Percentiles rank a stretch among this genome's conserved stretches.
These are phyloP conservation scores for Cephus runcator DNA, from an alignment of 2,888 invertebrate genomes.

Conservation along the genomic window DNA sequence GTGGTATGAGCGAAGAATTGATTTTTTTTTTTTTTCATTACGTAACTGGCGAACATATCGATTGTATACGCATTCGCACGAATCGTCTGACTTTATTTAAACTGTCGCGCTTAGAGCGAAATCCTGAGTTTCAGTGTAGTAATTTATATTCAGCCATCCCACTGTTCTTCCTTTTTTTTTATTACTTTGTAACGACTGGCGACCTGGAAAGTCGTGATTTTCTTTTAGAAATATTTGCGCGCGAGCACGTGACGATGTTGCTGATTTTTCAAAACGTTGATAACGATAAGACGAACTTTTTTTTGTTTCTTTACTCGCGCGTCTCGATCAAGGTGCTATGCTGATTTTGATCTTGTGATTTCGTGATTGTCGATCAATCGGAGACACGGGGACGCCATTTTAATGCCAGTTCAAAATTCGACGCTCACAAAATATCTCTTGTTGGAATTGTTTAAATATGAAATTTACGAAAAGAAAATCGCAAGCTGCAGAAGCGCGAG, in stretches of 20 bases:
- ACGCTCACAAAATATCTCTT: not conserved
- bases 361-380: not conserved
- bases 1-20: not conserved
- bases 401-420: not conserved
- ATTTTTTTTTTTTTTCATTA: not conserved
- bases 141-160: not conserved
- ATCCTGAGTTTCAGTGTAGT: not conserved
- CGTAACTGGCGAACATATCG: not conserved
- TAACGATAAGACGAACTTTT: not conserved
- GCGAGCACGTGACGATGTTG: too few relatives aligned
- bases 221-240: too few relatives aligned
- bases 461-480: not conserved
- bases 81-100: not conserved
- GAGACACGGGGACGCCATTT: not conserved
- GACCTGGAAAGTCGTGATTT: not conserved
- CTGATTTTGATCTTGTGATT: not conserved
- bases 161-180: not conserved
- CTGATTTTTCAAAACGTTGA: not conserved
- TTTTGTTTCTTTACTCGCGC: not conserved
- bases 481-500: not conserved
- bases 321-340: not conserved
- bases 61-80: not conserved
- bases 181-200: not conserved
- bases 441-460: not conserved
- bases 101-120: not conserved